Base-by-base conservation (phyloP, 2,797 vertebrate species). In the Buceros bicornis region DNA sequence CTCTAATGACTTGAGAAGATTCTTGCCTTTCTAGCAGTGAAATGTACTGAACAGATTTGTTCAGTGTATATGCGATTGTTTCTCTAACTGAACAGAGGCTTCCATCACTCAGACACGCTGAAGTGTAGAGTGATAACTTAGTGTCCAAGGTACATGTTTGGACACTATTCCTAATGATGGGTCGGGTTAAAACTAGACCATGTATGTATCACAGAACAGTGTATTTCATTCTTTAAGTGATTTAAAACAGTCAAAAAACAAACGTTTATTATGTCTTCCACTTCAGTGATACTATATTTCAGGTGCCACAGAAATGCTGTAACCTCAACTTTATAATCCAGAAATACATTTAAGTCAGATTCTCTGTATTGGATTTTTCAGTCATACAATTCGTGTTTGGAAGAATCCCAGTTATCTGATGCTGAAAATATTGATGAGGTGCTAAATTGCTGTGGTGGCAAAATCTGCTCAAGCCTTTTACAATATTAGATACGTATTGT, bases 381-480 rank as follows among this genome's bases (percentile, higher is more conserved):
- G 67, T 91, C 71, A 43, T 37, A 77, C 37, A 72, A 47, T 45
- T 89, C 60, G 35, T 60, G 28, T 87, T 93, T 70, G 73, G 86
- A 90, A 92, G 62, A 90, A 89, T 90, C 81, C 18, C 60, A 89
- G 13, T 95, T 95, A 90, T 77, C 48, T 84, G 83, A 89, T 82
- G 56, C 20, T 94, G 71, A 73, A 96, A 93, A 90, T 94, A 97
- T 81, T 89, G 90, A 94, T 79, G 74, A 92, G 16, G 13, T 83
- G 42, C 26, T 89, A 61, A 96, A 89, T 42, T 80, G 60, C 74
- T 91, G 79, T 35, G 37, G 31, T 85, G 57, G 84, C 84, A 89
- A 95, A 96, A 91, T 81, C 67, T 85, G 15, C 48, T 93, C 67
- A 87, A 89, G 67, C 31, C 64, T 93, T 93, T 92, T 85, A 54